Conservation (phyloP, 2,888 invertebrate species). For the Mimachlamys varia region DNA sequence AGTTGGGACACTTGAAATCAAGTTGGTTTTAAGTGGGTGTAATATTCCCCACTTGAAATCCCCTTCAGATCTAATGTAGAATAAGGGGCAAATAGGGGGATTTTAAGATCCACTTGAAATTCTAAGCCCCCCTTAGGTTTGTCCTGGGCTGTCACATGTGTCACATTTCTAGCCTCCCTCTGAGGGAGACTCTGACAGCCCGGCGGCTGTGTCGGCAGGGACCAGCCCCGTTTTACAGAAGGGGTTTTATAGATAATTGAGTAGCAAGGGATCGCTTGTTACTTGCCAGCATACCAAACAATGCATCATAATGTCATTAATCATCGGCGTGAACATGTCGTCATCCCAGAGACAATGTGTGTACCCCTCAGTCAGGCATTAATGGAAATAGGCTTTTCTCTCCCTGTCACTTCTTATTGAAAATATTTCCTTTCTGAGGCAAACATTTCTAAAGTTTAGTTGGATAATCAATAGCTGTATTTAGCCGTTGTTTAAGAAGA, state of each 20-base stretch:
- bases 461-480: not conserved
- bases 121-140: too few species aligned
- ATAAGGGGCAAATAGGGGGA: too few species aligned
- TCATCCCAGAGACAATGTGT: not conserved
- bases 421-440: not conserved
- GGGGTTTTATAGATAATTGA: constrained; percentile 27
- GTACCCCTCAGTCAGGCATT: not conserved
- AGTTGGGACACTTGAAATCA: too few species aligned
- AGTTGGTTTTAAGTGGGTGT: too few species aligned
- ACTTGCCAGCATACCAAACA: constrained; percentile 27
- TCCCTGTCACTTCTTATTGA: constrained; percentile 3
- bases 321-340: not conserved
- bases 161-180: not conserved
- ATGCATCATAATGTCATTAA: constrained; percentile 6
- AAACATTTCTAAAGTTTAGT: not conserved
- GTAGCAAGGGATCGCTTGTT: constrained; percentile 6
- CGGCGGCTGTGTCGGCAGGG: not conserved
- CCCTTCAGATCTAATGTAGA: too few species aligned
- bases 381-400: constrained; percentile 23
- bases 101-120: too few species aligned
- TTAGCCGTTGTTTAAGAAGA: not conserved
- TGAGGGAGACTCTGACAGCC: not conserved
- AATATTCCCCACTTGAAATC: too few species aligned
- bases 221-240: constrained; percentile 9
- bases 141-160: not conserved